Evolutionary conservation across 2,797 vertebrate species (phyloP).

Genomic region (Myotis pilosus): DNA sequence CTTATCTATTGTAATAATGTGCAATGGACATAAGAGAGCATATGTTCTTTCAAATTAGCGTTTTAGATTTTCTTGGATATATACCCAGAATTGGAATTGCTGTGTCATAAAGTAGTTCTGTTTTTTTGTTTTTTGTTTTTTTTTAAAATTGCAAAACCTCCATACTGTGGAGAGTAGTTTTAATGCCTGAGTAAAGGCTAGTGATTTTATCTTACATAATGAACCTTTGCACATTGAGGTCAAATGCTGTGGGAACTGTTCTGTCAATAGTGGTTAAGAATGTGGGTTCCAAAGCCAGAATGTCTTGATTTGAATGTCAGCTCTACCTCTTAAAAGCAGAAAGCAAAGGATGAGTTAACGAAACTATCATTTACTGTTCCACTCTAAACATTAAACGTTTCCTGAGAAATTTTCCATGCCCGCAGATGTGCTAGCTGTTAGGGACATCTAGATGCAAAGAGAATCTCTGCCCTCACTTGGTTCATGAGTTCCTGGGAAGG

Average conservation of each 20-base stretch:
- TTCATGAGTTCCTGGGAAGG: not conserved
- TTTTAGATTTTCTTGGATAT: not conserved
- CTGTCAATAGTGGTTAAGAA: not conserved
- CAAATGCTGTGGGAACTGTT: not conserved
- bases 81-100: not conserved
- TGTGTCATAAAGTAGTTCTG: not conserved
- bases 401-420: not conserved
- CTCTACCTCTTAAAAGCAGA: not conserved
- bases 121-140: not conserved
- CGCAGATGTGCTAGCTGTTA: not conserved
- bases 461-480: fast-evolving
- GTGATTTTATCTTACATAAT: not conserved
- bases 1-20: not conserved
- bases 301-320: not conserved
- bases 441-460: not conserved
- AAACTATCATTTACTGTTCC: not conserved
- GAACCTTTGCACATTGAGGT: not conserved
- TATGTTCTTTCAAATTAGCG: not conserved
- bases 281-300: not conserved
- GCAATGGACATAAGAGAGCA: not conserved
- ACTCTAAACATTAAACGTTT: not conserved
- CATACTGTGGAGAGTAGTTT: not conserved
- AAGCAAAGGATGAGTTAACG: not conserved
- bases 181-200: not conserved
- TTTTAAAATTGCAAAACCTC: not conserved